These are phyloP conservation scores for Bungarus multicinctus DNA, from an alignment of 2,113 vertebrate genomes.

Conservation along the genomic window DNA sequence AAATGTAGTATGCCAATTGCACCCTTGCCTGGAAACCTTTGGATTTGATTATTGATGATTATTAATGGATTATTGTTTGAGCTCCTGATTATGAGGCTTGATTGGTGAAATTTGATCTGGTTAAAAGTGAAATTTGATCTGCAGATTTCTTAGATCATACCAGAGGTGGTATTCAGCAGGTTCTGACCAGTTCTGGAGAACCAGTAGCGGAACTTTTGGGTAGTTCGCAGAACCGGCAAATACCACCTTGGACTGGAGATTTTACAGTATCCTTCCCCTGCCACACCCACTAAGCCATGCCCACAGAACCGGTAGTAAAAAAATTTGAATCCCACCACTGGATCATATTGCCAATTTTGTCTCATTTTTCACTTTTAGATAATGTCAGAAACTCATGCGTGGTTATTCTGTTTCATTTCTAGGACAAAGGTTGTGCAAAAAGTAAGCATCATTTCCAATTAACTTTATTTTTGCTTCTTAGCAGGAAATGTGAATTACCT, in stretches of 20 bases:
- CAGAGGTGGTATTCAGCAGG: too few species aligned
- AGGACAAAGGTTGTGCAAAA: slow-evolving; percentile 7
- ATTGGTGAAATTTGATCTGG: background rate
- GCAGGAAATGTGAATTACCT: slow-evolving; percentile 29
- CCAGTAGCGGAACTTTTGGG: too few species aligned
- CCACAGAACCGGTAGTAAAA: too few species aligned
- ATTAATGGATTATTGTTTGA: too few species aligned
- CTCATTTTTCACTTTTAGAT: background rate
- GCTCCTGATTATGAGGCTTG: background rate
- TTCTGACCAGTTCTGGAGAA: too few species aligned
- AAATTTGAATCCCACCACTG: too few species aligned
- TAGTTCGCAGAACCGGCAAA: too few species aligned
- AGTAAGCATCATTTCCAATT: slow-evolving; percentile 36
- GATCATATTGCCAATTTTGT: background rate
- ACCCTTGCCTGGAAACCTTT: background rate
- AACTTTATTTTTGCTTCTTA: slow-evolving; percentile 39
- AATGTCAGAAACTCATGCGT: background rate
- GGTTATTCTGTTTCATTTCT: slow-evolving; percentile 1
- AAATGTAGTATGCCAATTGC: background rate
- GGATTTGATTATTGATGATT: background rate
- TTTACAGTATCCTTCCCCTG: too few species aligned
- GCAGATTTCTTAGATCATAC: background rate
- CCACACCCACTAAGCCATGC: too few species aligned
- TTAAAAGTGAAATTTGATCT: background rate
- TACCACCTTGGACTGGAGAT: too few species aligned